Evolutionary conservation across 2,113 vertebrate genomes (phyloP).

Genomic region (Oophaga pumilio): DNA sequence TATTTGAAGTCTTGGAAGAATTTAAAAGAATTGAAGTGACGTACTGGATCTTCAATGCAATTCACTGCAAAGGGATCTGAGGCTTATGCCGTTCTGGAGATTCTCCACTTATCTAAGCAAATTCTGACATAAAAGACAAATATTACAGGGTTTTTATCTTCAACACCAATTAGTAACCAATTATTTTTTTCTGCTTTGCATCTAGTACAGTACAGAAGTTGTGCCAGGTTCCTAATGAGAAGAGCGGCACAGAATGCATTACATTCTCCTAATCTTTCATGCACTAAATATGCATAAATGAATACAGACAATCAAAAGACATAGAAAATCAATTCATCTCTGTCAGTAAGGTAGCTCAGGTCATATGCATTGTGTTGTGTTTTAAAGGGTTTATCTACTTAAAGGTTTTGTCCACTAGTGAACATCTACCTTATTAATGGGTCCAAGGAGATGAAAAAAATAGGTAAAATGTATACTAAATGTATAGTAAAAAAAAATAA

Average conservation of each 20-base stretch:
- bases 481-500: no score
- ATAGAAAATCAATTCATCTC: neutral
- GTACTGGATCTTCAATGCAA: neutral
- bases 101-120: slow-evolving; percentile 38
- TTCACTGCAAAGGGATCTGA: slow-evolving; percentile 11
- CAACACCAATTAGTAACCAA: slow-evolving; percentile 44
- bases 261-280: neutral
- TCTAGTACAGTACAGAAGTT: neutral
- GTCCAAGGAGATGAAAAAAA: no score
- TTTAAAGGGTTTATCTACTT: neutral
- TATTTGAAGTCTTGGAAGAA: neutral
- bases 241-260: neutral
- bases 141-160: slow-evolving; percentile 10
- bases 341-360: neutral
- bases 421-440: neutral
- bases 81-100: slow-evolving; percentile 17
- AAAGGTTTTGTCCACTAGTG: neutral
- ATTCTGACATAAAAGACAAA: slow-evolving; percentile 32
- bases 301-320: neutral
- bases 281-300: neutral
- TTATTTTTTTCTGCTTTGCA: slow-evolving; percentile 16
- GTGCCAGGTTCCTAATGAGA: slow-evolving; percentile 23
- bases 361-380: neutral
- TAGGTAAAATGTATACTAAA: no score
- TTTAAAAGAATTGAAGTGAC: neutral